Base-by-base conservation (phyloP, 2,113 vertebrate species). In the Cyprinus carpio region DNA sequence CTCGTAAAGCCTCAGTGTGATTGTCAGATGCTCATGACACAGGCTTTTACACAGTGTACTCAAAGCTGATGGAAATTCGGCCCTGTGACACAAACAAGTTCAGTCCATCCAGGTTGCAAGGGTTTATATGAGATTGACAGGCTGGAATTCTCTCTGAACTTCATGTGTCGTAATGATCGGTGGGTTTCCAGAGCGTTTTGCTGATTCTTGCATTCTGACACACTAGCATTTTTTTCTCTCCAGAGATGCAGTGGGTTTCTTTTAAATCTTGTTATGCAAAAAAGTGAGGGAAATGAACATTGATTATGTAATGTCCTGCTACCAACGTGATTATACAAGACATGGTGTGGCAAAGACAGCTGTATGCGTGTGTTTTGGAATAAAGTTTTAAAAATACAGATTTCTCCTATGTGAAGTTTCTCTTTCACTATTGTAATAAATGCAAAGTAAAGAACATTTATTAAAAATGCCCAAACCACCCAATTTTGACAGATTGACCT, bases 311-410 rank as follows among this genome's bases (percentile, higher is more conserved):
- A 81, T 65, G 40, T 49, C 60, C 3, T 81, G 8, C 40, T 65
- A 27, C 15, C 0, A 29, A 29, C 8, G 18, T 43, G 15, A 65
- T 65, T 65, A 81, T 46, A 49, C 34, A 31, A 65, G 23, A 65
- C n/a, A 43, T 6, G 37, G 16, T 75, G 37, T 81, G 58, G 40
- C 78, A 46, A 16, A 81, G 2, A 29, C 60, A 49, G n/a, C 25
- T 46, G 37, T 81, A 65, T 25, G 40, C 11, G n/a, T 81, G 37
- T 49, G 60, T 81, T 49, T 65, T 65, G 56, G 77, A 79, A 79
- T 62, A 79, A 79, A 49, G 37, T 81, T 49, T 65, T 29, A 3
- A 81, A 80, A 65, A 81, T 49, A 65, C 11, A 18, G 34, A 64
- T 43, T 62, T 40, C 23, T 60, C 49, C 20, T 54, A 54, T 51